phyloP scores from a whole-genome alignment of 2,888 invertebrate species.

The Troglohyphantes excavatus region DNA sequence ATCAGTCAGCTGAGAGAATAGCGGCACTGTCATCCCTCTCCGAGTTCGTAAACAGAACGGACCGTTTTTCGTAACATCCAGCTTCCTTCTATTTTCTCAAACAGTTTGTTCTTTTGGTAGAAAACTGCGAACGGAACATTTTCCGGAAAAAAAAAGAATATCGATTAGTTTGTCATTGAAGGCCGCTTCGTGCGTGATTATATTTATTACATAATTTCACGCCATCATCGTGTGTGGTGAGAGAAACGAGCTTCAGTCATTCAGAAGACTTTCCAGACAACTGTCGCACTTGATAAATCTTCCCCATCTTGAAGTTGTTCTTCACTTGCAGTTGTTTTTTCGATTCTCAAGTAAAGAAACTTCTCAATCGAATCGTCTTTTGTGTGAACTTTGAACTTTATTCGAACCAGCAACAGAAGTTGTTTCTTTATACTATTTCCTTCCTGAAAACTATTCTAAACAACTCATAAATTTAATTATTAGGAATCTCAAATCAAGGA shows the following conservation, averaged over 20 bases:
- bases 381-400: no score
- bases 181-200: not conserved
- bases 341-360: not conserved
- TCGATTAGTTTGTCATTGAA: not conserved
- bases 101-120: not conserved
- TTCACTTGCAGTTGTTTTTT: no score
- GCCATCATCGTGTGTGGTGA: not conserved
- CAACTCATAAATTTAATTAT: no score
- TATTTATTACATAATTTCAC: not conserved
- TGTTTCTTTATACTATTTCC: no score
- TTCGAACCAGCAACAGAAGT: no score
- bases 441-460: no score
- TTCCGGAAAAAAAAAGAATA: not conserved
- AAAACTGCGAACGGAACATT: not conserved
- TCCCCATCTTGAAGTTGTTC: no score
- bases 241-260: not conserved
- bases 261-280: not conserved
- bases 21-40: not conserved
- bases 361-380: not conserved
- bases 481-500: no score
- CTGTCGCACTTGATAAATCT: not conserved
- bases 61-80: not conserved
- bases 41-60: not conserved
- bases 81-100: not conserved
- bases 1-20: slow-evolving; percentile 6